Percentiles rank a stretch among this genome's conserved stretches.
These are phyloP conservation scores for Neria commutata DNA, from an alignment of 2,888 invertebrate species.

Conservation along the genomic window DNA sequence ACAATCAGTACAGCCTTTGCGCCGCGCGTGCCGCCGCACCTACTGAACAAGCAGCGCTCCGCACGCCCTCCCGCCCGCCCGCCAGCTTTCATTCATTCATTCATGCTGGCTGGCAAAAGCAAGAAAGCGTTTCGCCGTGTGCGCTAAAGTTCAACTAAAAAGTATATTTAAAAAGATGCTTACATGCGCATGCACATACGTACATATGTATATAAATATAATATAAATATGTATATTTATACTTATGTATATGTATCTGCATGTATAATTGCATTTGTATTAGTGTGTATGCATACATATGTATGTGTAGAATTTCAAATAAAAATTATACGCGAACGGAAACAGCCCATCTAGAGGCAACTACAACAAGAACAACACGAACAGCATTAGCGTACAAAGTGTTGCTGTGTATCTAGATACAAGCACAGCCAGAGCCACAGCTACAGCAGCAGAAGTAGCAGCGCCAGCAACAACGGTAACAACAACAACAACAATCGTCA, in stretches of 20 bases:
- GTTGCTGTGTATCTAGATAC: slow-evolving; percentile 5
- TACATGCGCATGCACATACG: neutral
- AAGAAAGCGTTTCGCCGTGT: neutral
- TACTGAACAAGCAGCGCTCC: neutral
- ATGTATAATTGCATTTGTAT: neutral
- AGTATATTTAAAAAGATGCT: neutral
- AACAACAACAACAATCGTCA: slow-evolving; percentile 7
- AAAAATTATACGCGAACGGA: slow-evolving; percentile 6
- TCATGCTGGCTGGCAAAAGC: no score
- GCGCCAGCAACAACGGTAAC: neutral
- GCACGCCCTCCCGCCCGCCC: no score
- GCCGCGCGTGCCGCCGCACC: neutral
- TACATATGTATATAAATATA: neutral
- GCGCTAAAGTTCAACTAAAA: neutral
- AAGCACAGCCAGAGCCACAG: no score
- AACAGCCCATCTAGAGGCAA: slow-evolving; percentile 7
- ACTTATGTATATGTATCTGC: neutral
- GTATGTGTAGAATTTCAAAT: neutral
- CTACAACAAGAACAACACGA: slow-evolving; percentile 10
- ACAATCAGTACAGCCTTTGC: neutral
- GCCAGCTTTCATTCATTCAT: slow-evolving; percentile 1
- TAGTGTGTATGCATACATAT: neutral
- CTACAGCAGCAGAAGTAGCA: no score
- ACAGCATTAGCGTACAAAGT: slow-evolving; percentile 12
- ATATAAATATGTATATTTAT: neutral